These are phyloP conservation scores for Takifugu flavidus DNA, from an alignment of 2,113 vertebrate genomes.

Conservation along the genomic window DNA sequence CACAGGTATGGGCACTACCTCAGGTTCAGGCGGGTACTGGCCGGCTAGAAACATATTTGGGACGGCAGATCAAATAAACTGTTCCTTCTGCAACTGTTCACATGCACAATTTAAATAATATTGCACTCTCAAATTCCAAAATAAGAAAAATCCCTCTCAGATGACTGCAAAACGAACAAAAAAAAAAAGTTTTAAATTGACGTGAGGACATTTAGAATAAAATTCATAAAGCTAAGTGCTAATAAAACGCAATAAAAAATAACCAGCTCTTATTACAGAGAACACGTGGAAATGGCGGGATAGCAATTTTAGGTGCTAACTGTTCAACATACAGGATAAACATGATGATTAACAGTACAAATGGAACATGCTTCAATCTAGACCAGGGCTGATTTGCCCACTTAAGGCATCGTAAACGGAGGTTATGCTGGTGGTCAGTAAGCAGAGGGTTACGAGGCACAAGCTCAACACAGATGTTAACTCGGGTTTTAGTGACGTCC, in stretches of 20 bases:
- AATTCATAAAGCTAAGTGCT: slow-evolving; percentile 41
- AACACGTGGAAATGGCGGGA: slow-evolving; percentile 33
- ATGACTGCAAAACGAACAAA: slow-evolving; percentile 28
- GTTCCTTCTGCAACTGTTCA: slow-evolving; percentile 66
- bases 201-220: slow-evolving; percentile 53
- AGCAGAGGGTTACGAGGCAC: slow-evolving; percentile 88
- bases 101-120: slow-evolving; percentile 65
- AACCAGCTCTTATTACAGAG: slow-evolving; percentile 50
- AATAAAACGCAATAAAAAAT: slow-evolving; percentile 45
- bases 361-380: slow-evolving; percentile 76
- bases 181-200: slow-evolving; percentile 43
- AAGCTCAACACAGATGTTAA: slow-evolving; percentile 87
- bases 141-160: slow-evolving; percentile 28
- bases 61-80: slow-evolving; percentile 86
- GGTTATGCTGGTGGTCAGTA: slow-evolving; percentile 87
- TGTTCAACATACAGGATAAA: slow-evolving; percentile 61
- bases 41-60: slow-evolving; percentile 87
- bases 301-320: slow-evolving; percentile 40
- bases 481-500: slow-evolving; percentile 81
- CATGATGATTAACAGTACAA: slow-evolving; percentile 72
- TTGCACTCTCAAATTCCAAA: slow-evolving; percentile 51
- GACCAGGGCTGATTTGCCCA: slow-evolving; percentile 75
- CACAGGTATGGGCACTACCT: slow-evolving; percentile 88
- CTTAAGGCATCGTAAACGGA: slow-evolving; percentile 66
- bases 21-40: slow-evolving; percentile 86